Evolutionary conservation across 2,797 vertebrate species (phyloP).

Genomic region (Alca torda): DNA sequence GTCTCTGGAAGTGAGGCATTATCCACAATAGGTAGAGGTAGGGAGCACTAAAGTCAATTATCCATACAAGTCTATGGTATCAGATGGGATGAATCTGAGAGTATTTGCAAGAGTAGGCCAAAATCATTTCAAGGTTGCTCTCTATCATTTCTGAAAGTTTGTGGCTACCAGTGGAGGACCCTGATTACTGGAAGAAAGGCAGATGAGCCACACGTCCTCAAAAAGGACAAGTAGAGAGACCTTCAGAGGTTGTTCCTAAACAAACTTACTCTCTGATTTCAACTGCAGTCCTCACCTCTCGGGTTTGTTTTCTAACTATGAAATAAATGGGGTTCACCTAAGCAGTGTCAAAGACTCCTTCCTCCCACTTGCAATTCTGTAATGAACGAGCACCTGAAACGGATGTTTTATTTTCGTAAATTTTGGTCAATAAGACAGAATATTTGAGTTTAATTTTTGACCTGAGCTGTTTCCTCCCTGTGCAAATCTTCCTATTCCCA

Average conservation of each 20-base stretch:
- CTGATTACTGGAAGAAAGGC: accelerated
- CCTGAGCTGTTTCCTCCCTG: background rate
- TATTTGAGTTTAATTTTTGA: background rate
- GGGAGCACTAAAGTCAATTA: background rate
- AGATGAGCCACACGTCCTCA: background rate
- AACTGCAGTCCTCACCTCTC: background rate
- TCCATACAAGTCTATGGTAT: background rate
- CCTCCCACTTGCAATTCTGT: background rate
- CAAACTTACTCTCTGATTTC: background rate
- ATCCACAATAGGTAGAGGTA: background rate
- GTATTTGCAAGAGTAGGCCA: background rate
- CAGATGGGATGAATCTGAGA: background rate
- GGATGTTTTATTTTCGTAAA: background rate
- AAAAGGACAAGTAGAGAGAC: background rate
- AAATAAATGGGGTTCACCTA: background rate
- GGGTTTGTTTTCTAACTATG: background rate
- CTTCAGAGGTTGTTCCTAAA: background rate
- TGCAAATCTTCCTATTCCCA: background rate
- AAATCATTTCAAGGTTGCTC: background rate
- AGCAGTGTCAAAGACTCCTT: background rate
- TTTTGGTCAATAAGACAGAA: background rate
- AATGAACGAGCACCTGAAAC: background rate
- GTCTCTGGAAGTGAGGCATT: background rate
- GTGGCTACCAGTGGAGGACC: background rate
- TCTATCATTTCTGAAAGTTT: background rate